A percentile compares a stretch with the other conserved stretches of the same genome.
Evolutionary conservation across 2,888 invertebrate genomes (phyloP).

Genomic region (Lymantria dispar): DNA sequence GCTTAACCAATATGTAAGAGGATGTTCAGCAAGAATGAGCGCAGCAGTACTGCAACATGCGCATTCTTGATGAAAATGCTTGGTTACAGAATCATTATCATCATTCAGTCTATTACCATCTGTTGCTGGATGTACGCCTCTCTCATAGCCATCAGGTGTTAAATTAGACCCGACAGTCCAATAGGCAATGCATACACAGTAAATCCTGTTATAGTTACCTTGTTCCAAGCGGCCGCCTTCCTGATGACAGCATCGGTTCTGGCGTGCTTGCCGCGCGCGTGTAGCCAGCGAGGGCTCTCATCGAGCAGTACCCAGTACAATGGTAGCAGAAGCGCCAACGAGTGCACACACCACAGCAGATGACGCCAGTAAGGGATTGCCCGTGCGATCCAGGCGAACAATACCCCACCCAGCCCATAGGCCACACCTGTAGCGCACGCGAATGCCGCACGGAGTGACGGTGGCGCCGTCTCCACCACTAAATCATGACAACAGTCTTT

Average conservation of each 20-base stretch:
- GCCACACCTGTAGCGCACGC: conserved; percentile 68
- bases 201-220: no score
- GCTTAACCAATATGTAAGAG: no score
- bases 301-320: conserved; percentile 86
- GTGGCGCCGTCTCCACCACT: conserved; percentile 69
- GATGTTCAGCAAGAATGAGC: no score
- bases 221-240: conserved; percentile 85
- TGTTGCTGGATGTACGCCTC: no score
- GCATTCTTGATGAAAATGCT: no score
- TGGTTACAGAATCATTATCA: no score
- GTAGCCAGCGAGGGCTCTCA: conserved; percentile 90
- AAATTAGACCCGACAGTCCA: no score
- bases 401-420: conserved; percentile 81
- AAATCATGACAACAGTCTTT: conserved; percentile 1
- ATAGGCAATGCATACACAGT: no score
- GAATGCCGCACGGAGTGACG: conserved; percentile 63
- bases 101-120: no score
- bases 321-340: conserved; percentile 85
- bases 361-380: conserved; percentile 86
- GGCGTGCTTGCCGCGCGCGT: conserved; percentile 81
- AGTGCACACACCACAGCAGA: conserved; percentile 84
- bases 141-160: no score
- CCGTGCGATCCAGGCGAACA: conserved; percentile 58
- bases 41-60: no score
- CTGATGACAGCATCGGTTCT: conserved; percentile 82